Percentiles rank a stretch among this genome's conserved stretches.
phyloP scores from a whole-genome alignment of 2,113 vertebrate genomes.

The Copsychus sechellarum region DNA sequence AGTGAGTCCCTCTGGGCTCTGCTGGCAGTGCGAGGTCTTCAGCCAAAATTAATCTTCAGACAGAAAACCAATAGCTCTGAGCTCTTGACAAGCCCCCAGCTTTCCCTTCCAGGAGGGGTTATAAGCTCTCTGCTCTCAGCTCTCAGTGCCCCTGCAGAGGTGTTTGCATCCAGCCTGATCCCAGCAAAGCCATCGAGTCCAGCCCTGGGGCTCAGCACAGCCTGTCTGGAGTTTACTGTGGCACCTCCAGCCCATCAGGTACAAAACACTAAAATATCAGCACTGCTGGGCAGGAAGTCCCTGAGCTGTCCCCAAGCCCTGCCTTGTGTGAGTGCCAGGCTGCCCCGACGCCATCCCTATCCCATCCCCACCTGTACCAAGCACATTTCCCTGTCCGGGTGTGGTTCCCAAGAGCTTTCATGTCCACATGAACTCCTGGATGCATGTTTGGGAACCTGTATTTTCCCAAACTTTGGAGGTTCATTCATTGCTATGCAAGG shows the following conservation, averaged over 20 bases:
- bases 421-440: neutral
- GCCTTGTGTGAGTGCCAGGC: neutral
- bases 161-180: neutral
- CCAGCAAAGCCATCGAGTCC: neutral
- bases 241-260: neutral
- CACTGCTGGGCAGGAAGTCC: no score
- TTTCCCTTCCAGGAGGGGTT: no score
- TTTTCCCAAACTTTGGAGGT: conserved; percentile 7
- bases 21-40: neutral
- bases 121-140: neutral
- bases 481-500: conserved; percentile 62
- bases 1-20: neutral
- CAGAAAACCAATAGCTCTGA: no score
- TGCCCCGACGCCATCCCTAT: accelerated
- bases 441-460: neutral
- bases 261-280: neutral
- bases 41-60: no score
- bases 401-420: neutral
- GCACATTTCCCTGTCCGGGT: neutral
- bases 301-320: neutral
- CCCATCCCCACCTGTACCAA: neutral
- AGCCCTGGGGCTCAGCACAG: neutral
- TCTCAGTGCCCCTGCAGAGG: neutral
- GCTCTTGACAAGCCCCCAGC: no score
- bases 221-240: neutral